Conservation (phyloP, 2,888 invertebrate genomes). For the Xestia xanthographa region DNA sequence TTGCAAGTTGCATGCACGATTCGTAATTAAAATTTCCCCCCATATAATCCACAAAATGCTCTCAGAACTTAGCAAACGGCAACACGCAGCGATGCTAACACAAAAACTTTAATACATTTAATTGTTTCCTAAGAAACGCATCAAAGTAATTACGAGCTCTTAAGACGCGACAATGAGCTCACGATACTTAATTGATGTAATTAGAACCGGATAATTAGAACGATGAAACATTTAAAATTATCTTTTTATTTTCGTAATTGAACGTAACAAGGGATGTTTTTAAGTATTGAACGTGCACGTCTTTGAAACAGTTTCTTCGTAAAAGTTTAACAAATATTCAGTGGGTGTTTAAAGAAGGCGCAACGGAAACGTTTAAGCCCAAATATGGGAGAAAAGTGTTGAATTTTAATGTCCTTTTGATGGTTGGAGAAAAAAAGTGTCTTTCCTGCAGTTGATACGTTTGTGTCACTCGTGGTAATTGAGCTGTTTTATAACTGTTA, state of each 20-base stretch:
- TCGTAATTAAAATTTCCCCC: background rate
- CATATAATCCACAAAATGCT: conserved; percentile 49
- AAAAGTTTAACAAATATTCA: conserved; percentile 22
- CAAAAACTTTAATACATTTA: conserved; percentile 65
- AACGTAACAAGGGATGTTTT: conserved; percentile 49
- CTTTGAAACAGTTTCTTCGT: conserved; percentile 25
- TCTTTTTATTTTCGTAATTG: conserved; percentile 54
- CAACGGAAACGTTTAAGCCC: conserved; percentile 11
- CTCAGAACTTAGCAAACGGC: conserved; percentile 52
- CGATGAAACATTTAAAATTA: conserved; percentile 56
- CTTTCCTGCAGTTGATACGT: conserved; percentile 21
- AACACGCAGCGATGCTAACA: conserved; percentile 28
- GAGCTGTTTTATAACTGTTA: background rate
- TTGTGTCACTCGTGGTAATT: conserved; percentile 1
- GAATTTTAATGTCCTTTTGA: conserved; percentile 23
- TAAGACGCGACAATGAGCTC: conserved; percentile 70
- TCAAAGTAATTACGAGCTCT: conserved; percentile 63
- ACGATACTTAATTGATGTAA: conserved; percentile 75
- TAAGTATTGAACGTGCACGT: conserved; percentile 27
- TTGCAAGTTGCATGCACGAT: background rate
- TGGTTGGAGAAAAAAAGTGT: background rate
- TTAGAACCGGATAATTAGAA: conserved; percentile 70
- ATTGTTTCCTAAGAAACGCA: conserved; percentile 72
- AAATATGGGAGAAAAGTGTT: conserved; percentile 22
- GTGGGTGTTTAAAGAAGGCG: conserved; percentile 6